Base-by-base conservation (phyloP, 1,140 invertebrate genomes). In the Panagrolaimus sp. region DNA sequence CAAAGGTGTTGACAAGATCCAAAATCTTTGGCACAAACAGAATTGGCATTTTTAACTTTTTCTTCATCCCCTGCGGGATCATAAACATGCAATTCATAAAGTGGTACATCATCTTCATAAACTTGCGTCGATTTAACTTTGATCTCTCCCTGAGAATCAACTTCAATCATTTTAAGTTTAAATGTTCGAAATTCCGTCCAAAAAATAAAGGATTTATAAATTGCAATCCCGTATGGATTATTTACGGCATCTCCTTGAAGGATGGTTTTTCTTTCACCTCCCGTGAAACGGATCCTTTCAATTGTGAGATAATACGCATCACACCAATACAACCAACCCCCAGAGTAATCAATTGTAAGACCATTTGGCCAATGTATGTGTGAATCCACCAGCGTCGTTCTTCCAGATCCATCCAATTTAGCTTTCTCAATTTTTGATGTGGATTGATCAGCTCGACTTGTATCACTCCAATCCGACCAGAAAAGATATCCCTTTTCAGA, bases 291-390 rank as follows among this genome's bases (percentile, higher is more conserved):
- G 12, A 47, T 32, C 21, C 63, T 65, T 47, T 65, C 63, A 47
- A 65, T 47, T 24, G 63, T 65, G 10, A 21, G 43, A 47, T 44
- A 65, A 47, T 65, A 65, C 1, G 26, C 43, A 32, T 65, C 63
- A 47, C 63, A 65, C 63, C 63, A 65, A 32, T 65, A 65, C 4
- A 65, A 24, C 63, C 63, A 65, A 5, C 45, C 63, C 4, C 32
- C 21, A n/a, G 7, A 12, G 43, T 45, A 28, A 47, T 65, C 63
- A 1, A 65, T 12, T n/a, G 63, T 32, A 12, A 65, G 9, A n/a
- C 63, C 63, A 32, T 65, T 65, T 0, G 63, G 63, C 63, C 63
- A 65, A 32, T 14, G 12, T 1, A 65, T 65, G 12, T 65, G 28
- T 21, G 14, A 24, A 10, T 21, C 21, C 14, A 65, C 63, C 10